Percentiles rank a stretch among this genome's conserved stretches.
These are phyloP conservation scores for Clinocottus analis DNA, from an alignment of 2,113 vertebrate genomes.

Conservation along the genomic window DNA sequence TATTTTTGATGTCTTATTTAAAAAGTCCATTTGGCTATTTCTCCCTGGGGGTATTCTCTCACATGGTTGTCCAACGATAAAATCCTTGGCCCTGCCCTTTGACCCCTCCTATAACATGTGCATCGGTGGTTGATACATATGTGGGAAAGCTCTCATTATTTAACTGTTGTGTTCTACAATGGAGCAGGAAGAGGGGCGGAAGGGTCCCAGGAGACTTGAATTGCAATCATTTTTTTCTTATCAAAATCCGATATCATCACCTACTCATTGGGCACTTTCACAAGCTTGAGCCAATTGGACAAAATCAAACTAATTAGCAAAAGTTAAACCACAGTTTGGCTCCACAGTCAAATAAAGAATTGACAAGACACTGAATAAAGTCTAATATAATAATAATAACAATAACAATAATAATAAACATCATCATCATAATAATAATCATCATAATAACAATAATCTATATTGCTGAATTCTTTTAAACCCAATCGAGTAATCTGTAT, in stretches of 20 bases:
- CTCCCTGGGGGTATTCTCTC: slow-evolving; percentile 5
- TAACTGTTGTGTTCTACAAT: slow-evolving; percentile 30
- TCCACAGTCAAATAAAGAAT: not conserved
- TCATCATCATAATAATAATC: too few relatives aligned
- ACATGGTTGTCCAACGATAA: slow-evolving; percentile 41
- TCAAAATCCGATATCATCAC: slow-evolving; percentile 44
- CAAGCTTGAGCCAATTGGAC: slow-evolving; percentile 24
- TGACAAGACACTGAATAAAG: not conserved
- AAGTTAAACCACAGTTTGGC: not conserved
- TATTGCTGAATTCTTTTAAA: slow-evolving; percentile 33
- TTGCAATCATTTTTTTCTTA: slow-evolving; percentile 37
- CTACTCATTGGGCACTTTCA: slow-evolving; percentile 29
- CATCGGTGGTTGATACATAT: slow-evolving; percentile 37
- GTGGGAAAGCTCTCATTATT: slow-evolving; percentile 61
- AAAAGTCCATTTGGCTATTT: slow-evolving; percentile 20
- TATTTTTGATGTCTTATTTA: slow-evolving; percentile 17
- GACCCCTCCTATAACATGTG: slow-evolving; percentile 37
- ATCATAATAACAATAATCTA: not conserved
- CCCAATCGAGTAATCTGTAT: slow-evolving; percentile 44
- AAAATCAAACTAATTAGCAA: slow-evolving; percentile 40
- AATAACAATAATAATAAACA: not conserved
- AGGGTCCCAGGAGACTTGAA: slow-evolving; percentile 49
- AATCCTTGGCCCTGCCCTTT: slow-evolving; percentile 48
- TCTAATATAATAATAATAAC: not conserved
- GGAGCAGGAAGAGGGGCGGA: slow-evolving; percentile 18